Percentiles rank a stretch among this genome's conserved stretches.
Conservation (phyloP, 2,113 vertebrate species). For the Podiceps cristatus region DNA sequence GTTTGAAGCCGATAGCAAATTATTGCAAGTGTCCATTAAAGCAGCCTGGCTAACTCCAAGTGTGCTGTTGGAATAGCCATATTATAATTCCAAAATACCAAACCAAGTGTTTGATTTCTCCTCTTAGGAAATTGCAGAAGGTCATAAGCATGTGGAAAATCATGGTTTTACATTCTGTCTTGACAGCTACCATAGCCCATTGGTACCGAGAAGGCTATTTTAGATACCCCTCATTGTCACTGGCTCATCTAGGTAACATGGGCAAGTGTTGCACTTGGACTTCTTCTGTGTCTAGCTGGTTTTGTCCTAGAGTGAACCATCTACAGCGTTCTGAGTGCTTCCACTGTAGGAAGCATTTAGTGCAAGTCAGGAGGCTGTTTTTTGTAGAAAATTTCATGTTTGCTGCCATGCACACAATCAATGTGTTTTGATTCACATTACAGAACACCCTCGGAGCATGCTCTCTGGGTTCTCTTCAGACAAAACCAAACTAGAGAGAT, state of each 20-base stretch:
- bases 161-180: background rate
- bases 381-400: background rate
- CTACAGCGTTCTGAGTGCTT: background rate
- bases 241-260: background rate
- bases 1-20: background rate
- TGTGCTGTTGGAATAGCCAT: accelerated
- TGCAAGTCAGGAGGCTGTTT: background rate
- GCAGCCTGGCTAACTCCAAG: background rate
- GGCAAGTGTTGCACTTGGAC: background rate
- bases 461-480: background rate
- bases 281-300: background rate
- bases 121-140: background rate
- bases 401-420: background rate
- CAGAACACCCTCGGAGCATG: background rate
- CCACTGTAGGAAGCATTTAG: background rate
- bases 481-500: background rate
- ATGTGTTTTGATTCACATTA: accelerated
- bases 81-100: background rate
- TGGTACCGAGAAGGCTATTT: background rate
- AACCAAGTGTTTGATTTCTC: background rate
- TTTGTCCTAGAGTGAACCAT: background rate
- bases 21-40: background rate
- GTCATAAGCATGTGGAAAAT: background rate
- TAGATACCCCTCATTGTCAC: background rate
- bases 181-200: background rate